Evolutionary conservation across 2,888 invertebrate genomes (phyloP).

Genomic region (Trilocha varians): DNA sequence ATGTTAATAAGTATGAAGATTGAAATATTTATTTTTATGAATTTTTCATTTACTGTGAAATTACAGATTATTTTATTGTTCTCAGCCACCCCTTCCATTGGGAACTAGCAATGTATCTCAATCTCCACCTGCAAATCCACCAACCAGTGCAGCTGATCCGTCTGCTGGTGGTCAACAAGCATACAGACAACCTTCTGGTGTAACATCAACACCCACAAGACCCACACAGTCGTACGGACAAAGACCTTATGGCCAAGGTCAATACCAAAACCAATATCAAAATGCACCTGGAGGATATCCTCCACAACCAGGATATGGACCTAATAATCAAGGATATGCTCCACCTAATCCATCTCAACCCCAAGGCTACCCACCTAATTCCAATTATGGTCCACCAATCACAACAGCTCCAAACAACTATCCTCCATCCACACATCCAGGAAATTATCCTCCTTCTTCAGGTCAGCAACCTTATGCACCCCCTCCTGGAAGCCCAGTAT

Average conservation of each 20-base stretch:
- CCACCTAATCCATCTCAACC: constrained; percentile 75
- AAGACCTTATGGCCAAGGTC: constrained; percentile 78
- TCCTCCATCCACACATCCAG: constrained; percentile 68
- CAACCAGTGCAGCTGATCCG: constrained; percentile 48
- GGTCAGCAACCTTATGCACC: constrained; percentile 66
- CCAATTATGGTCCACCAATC: constrained; percentile 75
- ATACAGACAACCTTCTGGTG: constrained; percentile 66
- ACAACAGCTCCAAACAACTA: constrained; percentile 73
- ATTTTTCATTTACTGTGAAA: background rate
- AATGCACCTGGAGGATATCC: constrained; percentile 75
- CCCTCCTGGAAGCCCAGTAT: constrained; percentile 59
- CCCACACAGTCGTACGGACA: constrained; percentile 80
- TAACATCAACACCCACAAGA: constrained; percentile 70
- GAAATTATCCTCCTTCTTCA: constrained; percentile 59
- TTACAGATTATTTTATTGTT: constrained; percentile 1
- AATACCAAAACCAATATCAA: constrained; percentile 75
- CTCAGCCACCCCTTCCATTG: constrained; percentile 74
- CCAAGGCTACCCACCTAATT: constrained; percentile 78
- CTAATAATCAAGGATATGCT: constrained; percentile 77
- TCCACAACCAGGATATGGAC: constrained; percentile 79
- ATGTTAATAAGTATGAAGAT: background rate
- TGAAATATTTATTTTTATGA: background rate
- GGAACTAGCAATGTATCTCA: constrained; percentile 65
- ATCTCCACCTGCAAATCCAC: constrained; percentile 47
- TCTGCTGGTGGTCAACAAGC: constrained; percentile 58